Conservation (phyloP, 2,888 invertebrate genomes). For the Torymus texanus region DNA sequence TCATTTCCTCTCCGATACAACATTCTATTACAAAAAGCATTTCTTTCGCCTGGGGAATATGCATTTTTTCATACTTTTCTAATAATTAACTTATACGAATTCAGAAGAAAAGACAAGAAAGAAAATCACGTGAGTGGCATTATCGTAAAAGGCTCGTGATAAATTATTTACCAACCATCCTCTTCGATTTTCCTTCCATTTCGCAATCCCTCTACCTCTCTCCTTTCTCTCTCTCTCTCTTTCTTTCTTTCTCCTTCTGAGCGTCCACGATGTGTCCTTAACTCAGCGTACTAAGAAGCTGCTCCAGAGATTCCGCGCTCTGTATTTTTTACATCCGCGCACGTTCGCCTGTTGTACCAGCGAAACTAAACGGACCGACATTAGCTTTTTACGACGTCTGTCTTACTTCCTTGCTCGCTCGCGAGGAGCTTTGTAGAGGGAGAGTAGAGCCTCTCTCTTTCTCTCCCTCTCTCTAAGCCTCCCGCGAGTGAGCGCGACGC, state of each 20-base stretch:
- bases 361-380: conserved; percentile 24
- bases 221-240: neutral
- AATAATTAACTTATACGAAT: too few relatives aligned
- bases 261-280: neutral
- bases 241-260: neutral
- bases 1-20: too few relatives aligned
- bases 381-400: conserved; percentile 38
- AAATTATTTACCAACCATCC: neutral
- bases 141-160: neutral
- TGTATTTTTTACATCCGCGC: conserved; percentile 24
- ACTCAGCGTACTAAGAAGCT: neutral
- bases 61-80: too few relatives aligned
- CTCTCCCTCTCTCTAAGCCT: conserved; percentile 19
- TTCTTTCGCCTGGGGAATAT: too few relatives aligned
- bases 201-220: neutral
- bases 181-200: neutral
- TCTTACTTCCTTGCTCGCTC: neutral
- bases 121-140: too few relatives aligned
- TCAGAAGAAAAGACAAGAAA: too few relatives aligned
- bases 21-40: too few relatives aligned
- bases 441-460: neutral
- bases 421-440: conserved; percentile 18
- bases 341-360: neutral
- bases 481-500: neutral
- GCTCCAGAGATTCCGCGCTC: neutral